Base-by-base conservation (phyloP, 2,888 invertebrate species). In the Argynnis bischoffii region DNA sequence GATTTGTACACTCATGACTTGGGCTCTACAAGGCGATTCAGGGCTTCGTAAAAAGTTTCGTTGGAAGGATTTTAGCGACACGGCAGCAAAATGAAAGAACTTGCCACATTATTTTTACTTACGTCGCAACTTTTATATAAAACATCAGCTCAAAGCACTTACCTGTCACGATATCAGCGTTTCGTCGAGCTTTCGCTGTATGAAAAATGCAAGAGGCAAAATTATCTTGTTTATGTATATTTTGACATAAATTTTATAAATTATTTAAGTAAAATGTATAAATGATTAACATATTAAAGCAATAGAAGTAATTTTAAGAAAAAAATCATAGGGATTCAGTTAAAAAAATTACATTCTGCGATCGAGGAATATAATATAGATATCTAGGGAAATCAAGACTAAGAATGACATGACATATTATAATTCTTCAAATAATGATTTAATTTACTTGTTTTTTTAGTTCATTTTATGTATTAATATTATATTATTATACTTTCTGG, bases 81-180 rank as follows among this genome's bases (percentile, higher is more conserved):
- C 75, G 72, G 73, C 76, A 74, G 68, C 75, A 77, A 79, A 85
- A 87, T 84, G 83, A 84, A 80, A 76, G 81, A 87, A 87, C 83
- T 88, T 87, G 70, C 59, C 72, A 75, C 78, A 79, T 84, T 82
- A 82, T 81, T 82, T 81, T 79, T 78, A 76, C 77, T 78, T 78
- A 80, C 77, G 72, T 74, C 76, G 72, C 76, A 78, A 75, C 77
- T 76, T 77, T 76, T 75, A 69, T 77, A 72, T 72, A 59, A 70
- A 67, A 71, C 69, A 63, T 51, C 64, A 54, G 18, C 59, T 59
- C 59, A 48, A 26, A 48, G 48, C 59, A 59, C 59, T 59, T 59
- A 59, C 59, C 59, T 59, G 59, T 59, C 59, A 59, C 59, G 59
- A 59, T 48, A 59, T 59, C 48, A 59, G 31, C 48, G 47, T 59